phyloP scores from a whole-genome alignment of 1,140 invertebrate species.

The Dreissena polymorpha region DNA sequence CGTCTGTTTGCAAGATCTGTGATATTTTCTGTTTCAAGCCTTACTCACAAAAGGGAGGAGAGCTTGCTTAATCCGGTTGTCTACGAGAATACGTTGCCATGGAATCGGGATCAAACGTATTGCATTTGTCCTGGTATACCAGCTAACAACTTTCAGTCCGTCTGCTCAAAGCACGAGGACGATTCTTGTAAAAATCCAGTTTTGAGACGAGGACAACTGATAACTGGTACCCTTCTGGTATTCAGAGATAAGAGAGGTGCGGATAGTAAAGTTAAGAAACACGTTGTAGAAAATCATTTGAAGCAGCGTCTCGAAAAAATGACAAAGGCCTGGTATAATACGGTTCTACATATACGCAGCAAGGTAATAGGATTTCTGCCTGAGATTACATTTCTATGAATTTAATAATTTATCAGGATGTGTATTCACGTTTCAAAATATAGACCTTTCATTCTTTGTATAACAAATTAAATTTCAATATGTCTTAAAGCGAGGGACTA shows the following conservation, averaged over 20 bases:
- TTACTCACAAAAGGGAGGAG: not conserved
- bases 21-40: too few relatives aligned
- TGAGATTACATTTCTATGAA: not conserved
- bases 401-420: not conserved
- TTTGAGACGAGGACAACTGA: not conserved
- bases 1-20: too few relatives aligned
- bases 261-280: not conserved
- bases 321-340: not conserved
- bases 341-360: not conserved
- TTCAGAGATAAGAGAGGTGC: not conserved
- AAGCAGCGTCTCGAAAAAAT: not conserved
- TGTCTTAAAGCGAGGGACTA: not conserved
- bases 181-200: not conserved
- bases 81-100: not conserved
- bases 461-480: not conserved
- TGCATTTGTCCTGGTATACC: not conserved
- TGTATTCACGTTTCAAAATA: not conserved
- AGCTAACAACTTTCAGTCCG: not conserved
- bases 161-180: slow-evolving; percentile 12
- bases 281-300: not conserved
- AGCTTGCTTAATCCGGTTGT: slow-evolving; percentile 16
- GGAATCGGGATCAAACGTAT: slow-evolving; percentile 1
- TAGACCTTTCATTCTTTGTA: not conserved
- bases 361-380: not conserved
- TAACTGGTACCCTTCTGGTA: not conserved